Conservation (phyloP, 2,797 vertebrate species). For the Coracias cyanogaster region DNA sequence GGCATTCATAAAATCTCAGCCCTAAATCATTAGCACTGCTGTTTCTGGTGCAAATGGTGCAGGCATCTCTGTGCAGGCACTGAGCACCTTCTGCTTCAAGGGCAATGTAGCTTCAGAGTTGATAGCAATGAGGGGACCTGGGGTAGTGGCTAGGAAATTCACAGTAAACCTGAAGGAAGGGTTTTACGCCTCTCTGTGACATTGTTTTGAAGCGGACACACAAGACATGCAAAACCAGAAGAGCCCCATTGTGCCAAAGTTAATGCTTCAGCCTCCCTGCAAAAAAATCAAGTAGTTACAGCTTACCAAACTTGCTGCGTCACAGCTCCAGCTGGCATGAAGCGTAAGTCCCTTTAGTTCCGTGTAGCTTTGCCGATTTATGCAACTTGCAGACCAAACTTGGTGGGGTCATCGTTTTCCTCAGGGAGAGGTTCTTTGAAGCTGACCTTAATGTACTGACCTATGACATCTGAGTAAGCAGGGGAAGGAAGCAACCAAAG, state of each 20-base stretch:
- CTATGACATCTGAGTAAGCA: background rate
- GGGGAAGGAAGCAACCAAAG: background rate
- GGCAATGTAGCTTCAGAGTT: background rate
- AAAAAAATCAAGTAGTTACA: background rate
- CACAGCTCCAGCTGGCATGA: background rate
- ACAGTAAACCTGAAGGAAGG: background rate
- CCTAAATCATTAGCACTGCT: background rate
- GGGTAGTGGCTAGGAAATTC: background rate
- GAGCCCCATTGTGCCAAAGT: rapidly evolving
- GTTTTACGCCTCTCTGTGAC: background rate
- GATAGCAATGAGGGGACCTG: background rate
- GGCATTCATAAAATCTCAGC: background rate
- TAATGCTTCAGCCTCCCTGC: background rate
- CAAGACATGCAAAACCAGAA: background rate
- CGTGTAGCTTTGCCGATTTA: background rate
- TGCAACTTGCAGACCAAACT: background rate
- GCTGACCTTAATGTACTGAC: background rate
- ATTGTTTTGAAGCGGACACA: background rate
- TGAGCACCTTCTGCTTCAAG: background rate
- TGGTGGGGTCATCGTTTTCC: background rate
- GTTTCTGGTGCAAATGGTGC: background rate
- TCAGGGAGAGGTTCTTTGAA: background rate
- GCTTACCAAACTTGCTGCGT: background rate
- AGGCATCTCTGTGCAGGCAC: background rate
- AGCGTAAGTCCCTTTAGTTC: background rate